phyloP scores from a whole-genome alignment of 2,113 vertebrate genomes.

The Euleptes europaea region DNA sequence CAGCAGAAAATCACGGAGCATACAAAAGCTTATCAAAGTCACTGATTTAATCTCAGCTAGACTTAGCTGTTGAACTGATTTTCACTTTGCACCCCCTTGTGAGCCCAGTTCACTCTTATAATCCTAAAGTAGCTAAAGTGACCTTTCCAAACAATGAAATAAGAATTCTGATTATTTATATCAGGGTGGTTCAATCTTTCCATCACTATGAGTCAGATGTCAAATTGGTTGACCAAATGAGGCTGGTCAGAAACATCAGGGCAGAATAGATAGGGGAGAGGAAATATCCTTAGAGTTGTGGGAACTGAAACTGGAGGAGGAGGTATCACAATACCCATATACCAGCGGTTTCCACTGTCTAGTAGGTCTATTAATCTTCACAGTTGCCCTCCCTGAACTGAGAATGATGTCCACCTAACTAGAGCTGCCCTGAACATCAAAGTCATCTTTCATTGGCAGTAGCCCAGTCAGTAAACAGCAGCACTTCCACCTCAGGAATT shows the following conservation, averaged over 20 bases:
- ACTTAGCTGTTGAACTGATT: conserved; percentile 57
- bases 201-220: neutral
- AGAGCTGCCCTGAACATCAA: too few species aligned
- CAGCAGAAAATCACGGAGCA: conserved; percentile 42
- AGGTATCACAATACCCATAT: neutral
- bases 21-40: conserved; percentile 55
- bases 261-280: neutral
- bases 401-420: too few species aligned
- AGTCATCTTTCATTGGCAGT: too few species aligned
- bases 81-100: conserved; percentile 39
- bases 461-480: too few species aligned
- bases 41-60: conserved; percentile 43
- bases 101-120: conserved; percentile 43
- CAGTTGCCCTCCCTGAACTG: too few species aligned
- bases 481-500: too few species aligned
- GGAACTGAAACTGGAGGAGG: neutral
- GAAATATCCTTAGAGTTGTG: neutral
- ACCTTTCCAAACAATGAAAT: conserved; percentile 25
- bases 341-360: neutral
- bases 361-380: too few species aligned
- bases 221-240: conserved; percentile 26
- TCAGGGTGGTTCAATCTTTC: neutral
- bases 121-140: conserved; percentile 17
- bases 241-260: neutral
- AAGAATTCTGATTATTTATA: conserved; percentile 25